Evolutionary conservation across 2,797 vertebrate species (phyloP).

Genomic region (Chromis chromis): DNA sequence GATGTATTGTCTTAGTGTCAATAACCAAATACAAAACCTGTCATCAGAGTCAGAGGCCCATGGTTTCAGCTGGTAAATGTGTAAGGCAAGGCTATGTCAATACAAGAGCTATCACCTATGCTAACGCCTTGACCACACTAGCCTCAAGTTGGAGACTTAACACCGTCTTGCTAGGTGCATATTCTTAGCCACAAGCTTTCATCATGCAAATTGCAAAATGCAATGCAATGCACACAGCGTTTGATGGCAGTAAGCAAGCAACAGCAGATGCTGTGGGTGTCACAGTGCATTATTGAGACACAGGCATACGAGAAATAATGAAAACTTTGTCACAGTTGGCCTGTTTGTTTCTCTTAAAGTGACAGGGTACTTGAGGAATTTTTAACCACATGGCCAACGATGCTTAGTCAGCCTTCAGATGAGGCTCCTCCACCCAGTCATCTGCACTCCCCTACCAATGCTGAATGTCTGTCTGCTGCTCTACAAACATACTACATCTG

Average conservation of each 20-base stretch:
- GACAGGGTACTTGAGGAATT: constrained; percentile 56
- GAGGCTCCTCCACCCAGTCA: constrained; percentile 40
- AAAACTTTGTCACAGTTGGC: constrained; percentile 13
- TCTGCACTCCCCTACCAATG: constrained; percentile 21
- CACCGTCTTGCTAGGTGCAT: constrained; percentile 3
- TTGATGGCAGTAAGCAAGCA: constrained; percentile 21
- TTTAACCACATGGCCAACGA: constrained; percentile 44
- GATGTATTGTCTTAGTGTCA: background rate
- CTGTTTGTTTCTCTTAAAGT: constrained; percentile 48
- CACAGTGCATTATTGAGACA: constrained; percentile 21
- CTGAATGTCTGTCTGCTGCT: constrained; percentile 20
- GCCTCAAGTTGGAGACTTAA: background rate
- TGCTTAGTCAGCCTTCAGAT: constrained; percentile 57
- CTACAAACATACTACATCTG: constrained; percentile 72
- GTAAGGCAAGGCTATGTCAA: constrained; percentile 26
- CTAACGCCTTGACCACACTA: constrained; percentile 15
- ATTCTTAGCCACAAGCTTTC: constrained; percentile 9
- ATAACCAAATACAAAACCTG: background rate
- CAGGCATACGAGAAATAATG: constrained; percentile 19
- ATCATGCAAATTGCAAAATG: constrained; percentile 17
- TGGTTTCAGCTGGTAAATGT: background rate
- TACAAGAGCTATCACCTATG: constrained; percentile 8
- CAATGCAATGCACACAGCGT: background rate
- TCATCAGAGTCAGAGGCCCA: background rate
- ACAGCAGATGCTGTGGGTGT: background rate